phyloP scores from a whole-genome alignment of 2,113 vertebrate species.

The Varanus komodoensis region DNA sequence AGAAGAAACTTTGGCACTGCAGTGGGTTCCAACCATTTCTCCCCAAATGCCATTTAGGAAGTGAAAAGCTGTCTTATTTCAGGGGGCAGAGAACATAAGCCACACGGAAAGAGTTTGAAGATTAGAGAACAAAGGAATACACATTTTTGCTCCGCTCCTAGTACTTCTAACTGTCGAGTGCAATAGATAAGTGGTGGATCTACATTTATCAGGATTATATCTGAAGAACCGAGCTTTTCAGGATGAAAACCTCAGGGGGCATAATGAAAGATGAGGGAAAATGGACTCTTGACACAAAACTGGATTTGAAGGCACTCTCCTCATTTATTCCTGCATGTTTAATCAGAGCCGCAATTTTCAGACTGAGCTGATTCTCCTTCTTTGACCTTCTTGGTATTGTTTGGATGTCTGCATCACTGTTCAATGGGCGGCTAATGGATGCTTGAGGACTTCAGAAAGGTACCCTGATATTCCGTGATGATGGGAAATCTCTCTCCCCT shows the following conservation, averaged over 20 bases:
- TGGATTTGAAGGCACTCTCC: constrained; percentile 46
- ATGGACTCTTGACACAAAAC: not conserved
- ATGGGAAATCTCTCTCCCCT: not conserved
- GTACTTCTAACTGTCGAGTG: not conserved
- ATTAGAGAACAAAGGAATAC: not conserved
- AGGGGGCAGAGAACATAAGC: not conserved
- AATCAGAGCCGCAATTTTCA: constrained; percentile 34
- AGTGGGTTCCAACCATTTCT: not conserved
- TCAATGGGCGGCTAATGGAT: not conserved
- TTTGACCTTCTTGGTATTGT: too few species aligned
- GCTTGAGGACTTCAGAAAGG: not conserved
- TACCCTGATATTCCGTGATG: not conserved
- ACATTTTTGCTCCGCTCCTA: not conserved
- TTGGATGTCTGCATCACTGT: not conserved
- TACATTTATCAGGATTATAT: rapidly evolving
- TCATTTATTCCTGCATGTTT: constrained; percentile 40
- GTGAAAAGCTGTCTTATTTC: not conserved
- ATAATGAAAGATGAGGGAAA: not conserved
- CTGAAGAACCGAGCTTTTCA: not conserved
- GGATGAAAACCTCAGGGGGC: rapidly evolving
- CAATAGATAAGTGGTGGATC: not conserved
- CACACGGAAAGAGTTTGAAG: not conserved
- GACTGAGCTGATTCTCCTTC: constrained; percentile 31
- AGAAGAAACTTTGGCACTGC: not conserved
- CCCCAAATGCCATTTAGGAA: not conserved